These are phyloP conservation scores for Lepus europaeus DNA, from an alignment of 2,113 vertebrate species.

Conservation along the genomic window DNA sequence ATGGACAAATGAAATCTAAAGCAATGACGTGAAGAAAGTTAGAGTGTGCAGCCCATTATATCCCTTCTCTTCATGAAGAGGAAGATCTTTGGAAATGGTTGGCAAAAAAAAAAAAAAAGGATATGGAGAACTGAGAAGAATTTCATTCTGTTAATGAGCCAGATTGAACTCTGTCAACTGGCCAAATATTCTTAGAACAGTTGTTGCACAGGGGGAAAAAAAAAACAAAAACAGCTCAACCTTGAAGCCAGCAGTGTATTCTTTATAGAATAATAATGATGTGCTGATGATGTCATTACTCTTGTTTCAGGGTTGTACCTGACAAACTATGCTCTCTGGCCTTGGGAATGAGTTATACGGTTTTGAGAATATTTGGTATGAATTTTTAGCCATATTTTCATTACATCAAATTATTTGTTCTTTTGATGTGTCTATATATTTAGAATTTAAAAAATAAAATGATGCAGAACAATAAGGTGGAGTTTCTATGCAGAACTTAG, in stretches of 20 bases:
- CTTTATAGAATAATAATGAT: background rate
- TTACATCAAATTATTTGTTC: background rate
- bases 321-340: conserved; percentile 37
- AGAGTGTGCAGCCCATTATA: background rate
- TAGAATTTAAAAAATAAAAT: conserved; percentile 50
- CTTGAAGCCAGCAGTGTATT: background rate
- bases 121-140: background rate
- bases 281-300: conserved; percentile 28
- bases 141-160: background rate
- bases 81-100: background rate
- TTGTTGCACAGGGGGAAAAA: background rate
- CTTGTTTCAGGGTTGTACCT: conserved; percentile 70
- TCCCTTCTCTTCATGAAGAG: background rate
- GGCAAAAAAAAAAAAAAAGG: background rate
- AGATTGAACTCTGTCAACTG: background rate
- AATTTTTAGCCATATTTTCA: conserved; percentile 26
- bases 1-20: background rate
- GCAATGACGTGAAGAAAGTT: background rate
- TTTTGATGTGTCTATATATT: conserved; percentile 2
- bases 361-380: conserved; percentile 76
- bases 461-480: background rate
- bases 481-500: background rate
- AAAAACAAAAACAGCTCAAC: background rate
- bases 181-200: background rate
- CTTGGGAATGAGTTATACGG: conserved; percentile 44